Evolutionary conservation across 92 coral and sea anemone genomes (phyloP), one percentile per base, ranked within the genome.

Genomic region (Parazoanthus swiftii): DNA sequence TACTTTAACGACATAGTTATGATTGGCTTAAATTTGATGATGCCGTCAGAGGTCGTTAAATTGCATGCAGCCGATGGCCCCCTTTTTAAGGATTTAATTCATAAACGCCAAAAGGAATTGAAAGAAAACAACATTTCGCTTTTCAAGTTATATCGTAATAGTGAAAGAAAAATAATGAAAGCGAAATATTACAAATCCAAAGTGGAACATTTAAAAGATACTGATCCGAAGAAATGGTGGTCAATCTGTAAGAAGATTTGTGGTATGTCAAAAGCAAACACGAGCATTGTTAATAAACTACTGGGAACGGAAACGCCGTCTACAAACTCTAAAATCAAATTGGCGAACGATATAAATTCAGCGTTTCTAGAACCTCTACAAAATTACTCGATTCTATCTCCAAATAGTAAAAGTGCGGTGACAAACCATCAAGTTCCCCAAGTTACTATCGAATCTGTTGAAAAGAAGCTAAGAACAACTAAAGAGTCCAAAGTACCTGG

Each of bases 351-450:
- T 33, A 81, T 88, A 67, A 88, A 88, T 81, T 26, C 26, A 10
- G 88, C 35, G 29, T 71, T 88, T 58, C 74, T 88, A 13, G 72
- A 88, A 81, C 91, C 86, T 63, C 90, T 63, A 67, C 90, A 68
- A 29, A n/a, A 4, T 23, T 88, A 79, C 42, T 42, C 80, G 14
- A 85, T 63, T 14, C 77, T 88, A 29, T 42, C 42, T 21, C 51
- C 81, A 50, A 36, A 20, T 44, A 76, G 35, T 39, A 14, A 63
- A 36, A 11, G 38, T 11, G 70, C 66, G 13, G 74, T 80, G 5
- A 72, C 77, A 10, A 79, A 43, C 25, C 42, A 5, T 44, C 38
- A 71, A 8, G 79, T 70, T 1, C 90, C 90, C 11, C 39, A 21
- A n/a, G 76, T 80, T 66, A 33, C 86, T 68, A 25, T 25, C 2